Evolutionary conservation across 2,113 vertebrate species (phyloP), one percentile per base, ranked within the genome.

Genomic region (Plectropomus leopardus): DNA sequence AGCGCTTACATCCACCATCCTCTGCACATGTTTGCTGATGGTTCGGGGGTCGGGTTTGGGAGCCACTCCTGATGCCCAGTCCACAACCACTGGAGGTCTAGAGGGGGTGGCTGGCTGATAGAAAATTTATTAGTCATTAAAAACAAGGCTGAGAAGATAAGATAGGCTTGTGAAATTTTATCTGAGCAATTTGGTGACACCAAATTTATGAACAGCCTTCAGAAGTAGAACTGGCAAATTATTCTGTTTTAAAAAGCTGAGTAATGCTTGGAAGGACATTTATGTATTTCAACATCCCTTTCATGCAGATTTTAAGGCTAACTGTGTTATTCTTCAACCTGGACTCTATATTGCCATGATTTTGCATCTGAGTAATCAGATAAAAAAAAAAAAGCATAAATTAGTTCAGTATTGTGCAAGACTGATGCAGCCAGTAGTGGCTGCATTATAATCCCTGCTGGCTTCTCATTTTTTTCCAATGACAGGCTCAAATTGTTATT

Each of bases 1-100:
- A 60, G 58, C 88, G 95, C 97, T 97, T 93, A 99, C 98, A 73
- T 99, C 98, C 86, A 99, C 97, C 97, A 99, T 98, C 87, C 97
- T 96, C 92, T 98, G 98, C 74, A 99, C 97, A 0, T 98, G 98
- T 87, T 98, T 99, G 93, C 97, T 98, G 89, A 99, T 96, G 57
- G 97, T 98, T 93, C 97, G 96, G 34, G 97, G 97, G 81, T 98
- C 97, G 0, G 97, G 98, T 90, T 98, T 98, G 42, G 97, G 97
- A 73, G 97, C 93, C 34, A 98, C 94, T 80, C 97, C 98, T 16
- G 97, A 96, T 44, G 97, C 96, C 98, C 98, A 99, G 92, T 98
- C 97, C 88, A 97, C 97, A 83, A 97, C 95, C 64, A 98, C 95
- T 21, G 97, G 95, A 74, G 97, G 97, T 89, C 96, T 97, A 24